Percentiles rank a stretch among this genome's conserved stretches.
Evolutionary conservation across 2,888 invertebrate genomes (phyloP).

Genomic region (Allygus modestus): DNA sequence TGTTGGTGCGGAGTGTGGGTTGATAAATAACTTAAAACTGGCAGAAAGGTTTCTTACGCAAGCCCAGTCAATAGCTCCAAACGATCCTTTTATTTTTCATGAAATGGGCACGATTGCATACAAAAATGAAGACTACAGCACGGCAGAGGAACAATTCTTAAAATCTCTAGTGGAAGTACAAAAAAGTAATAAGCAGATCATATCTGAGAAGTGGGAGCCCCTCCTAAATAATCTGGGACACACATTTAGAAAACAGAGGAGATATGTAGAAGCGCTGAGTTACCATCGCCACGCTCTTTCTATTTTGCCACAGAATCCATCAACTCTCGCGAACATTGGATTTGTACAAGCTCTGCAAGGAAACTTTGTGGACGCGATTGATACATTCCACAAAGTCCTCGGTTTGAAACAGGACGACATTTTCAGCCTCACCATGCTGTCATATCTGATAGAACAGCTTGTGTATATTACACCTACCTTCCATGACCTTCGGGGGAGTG

Average conservation of each 20-base stretch:
- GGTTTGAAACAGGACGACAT: slow-evolving; percentile 92
- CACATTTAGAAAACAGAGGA: slow-evolving; percentile 88
- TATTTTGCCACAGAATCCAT: slow-evolving; percentile 84
- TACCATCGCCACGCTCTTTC: slow-evolving; percentile 90
- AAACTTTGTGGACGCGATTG: slow-evolving; percentile 84
- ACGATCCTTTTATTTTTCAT: slow-evolving; percentile 95
- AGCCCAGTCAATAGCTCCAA: slow-evolving; percentile 88
- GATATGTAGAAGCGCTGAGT: slow-evolving; percentile 88
- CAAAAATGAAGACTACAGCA: slow-evolving; percentile 85
- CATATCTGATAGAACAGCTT: slow-evolving; percentile 85
- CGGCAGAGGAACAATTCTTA: slow-evolving; percentile 84
- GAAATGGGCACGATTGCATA: slow-evolving; percentile 97
- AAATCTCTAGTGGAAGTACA: slow-evolving; percentile 84
- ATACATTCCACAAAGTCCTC: slow-evolving; percentile 93
- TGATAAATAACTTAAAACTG: slow-evolving; percentile 93
- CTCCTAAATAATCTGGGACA: slow-evolving; percentile 95
- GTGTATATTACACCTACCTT: slow-evolving; percentile 80
- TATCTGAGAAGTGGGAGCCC: slow-evolving; percentile 91
- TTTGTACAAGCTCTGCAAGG: slow-evolving; percentile 90
- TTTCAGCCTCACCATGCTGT: slow-evolving; percentile 92
- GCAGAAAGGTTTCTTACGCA: slow-evolving; percentile 95
- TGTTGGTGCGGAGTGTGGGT: slow-evolving; percentile 97
- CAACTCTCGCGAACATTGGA: slow-evolving; percentile 90
- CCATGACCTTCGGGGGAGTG: neutral
- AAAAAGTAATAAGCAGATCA: slow-evolving; percentile 77